These are phyloP conservation scores for Nestor notabilis DNA, from an alignment of 2,113 vertebrate genomes.

Conservation along the genomic window DNA sequence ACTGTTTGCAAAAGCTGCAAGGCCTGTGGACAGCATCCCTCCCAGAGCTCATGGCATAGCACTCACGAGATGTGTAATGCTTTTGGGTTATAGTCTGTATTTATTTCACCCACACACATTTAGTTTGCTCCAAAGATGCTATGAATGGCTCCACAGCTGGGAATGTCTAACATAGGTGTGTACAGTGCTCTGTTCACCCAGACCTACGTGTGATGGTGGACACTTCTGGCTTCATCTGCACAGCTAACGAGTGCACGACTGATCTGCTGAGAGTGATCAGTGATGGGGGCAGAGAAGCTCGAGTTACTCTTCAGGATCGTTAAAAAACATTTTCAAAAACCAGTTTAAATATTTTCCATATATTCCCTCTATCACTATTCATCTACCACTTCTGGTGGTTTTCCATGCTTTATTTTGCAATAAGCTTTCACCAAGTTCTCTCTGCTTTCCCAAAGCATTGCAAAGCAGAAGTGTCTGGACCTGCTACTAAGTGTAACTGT, in stretches of 20 bases:
- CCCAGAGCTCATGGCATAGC: not conserved
- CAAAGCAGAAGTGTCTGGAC: not conserved
- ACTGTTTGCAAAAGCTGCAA: not conserved
- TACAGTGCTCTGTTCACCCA: not conserved
- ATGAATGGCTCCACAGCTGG: not conserved
- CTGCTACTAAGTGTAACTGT: not conserved
- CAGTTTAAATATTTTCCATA: not conserved
- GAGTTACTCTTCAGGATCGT: not conserved
- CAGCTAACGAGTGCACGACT: not conserved
- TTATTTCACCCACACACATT: not conserved
- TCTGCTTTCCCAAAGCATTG: not conserved
- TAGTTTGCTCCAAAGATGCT: not conserved
- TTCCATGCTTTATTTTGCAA: accelerated
- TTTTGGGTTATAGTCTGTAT: not conserved
- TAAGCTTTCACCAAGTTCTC: not conserved
- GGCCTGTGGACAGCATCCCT: not conserved
- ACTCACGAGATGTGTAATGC: not conserved
- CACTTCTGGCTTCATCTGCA: not conserved
- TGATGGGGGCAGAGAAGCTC: not conserved
- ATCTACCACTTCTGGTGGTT: not conserved
- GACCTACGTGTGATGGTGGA: accelerated
- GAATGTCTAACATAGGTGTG: not conserved
- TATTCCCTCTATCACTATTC: not conserved
- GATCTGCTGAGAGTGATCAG: not conserved
- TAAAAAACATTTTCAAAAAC: not conserved